Evolutionary conservation across 2,797 vertebrate genomes (phyloP).

Genomic region (Novumbra hubbsi): DNA sequence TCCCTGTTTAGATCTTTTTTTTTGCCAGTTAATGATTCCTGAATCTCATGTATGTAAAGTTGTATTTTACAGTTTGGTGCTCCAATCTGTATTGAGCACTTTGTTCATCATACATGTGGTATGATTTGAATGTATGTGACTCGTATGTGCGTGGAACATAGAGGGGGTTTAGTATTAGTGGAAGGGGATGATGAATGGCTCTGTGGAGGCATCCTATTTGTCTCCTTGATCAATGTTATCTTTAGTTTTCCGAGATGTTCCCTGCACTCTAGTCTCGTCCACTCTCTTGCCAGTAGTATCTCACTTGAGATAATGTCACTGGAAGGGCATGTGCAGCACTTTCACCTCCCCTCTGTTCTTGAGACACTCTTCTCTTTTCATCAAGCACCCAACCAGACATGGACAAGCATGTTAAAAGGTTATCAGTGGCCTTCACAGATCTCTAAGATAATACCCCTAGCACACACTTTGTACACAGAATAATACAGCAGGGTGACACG

Average conservation of each 20-base stretch:
- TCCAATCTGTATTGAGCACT: slow-evolving; percentile 32
- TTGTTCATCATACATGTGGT: background rate
- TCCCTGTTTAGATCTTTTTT: background rate
- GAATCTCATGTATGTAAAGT: slow-evolving; percentile 24
- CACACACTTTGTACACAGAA: slow-evolving; percentile 16
- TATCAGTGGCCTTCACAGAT: slow-evolving; percentile 52
- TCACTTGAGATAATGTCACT: slow-evolving; percentile 72
- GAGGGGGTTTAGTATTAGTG: slow-evolving; percentile 39
- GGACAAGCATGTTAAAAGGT: slow-evolving; percentile 53
- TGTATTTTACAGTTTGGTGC: slow-evolving; percentile 26
- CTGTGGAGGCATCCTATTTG: slow-evolving; percentile 53
- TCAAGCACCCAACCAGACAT: slow-evolving; percentile 58
- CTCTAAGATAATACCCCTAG: slow-evolving; percentile 41
- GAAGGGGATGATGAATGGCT: slow-evolving; percentile 59
- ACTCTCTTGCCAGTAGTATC: slow-evolving; percentile 53
- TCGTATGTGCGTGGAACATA: slow-evolving; percentile 33
- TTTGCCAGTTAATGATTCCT: slow-evolving; percentile 44
- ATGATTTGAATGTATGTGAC: background rate
- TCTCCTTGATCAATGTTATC: slow-evolving; percentile 72
- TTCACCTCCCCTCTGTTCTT: slow-evolving; percentile 48
- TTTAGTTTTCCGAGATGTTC: slow-evolving; percentile 40
- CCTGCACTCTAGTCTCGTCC: slow-evolving; percentile 53
- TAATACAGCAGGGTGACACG: slow-evolving; percentile 2
- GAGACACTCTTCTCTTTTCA: slow-evolving; percentile 55
- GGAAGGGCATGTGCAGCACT: slow-evolving; percentile 59